phyloP scores from a whole-genome alignment of 1,140 invertebrate species.

The Steinernema khuongi region DNA sequence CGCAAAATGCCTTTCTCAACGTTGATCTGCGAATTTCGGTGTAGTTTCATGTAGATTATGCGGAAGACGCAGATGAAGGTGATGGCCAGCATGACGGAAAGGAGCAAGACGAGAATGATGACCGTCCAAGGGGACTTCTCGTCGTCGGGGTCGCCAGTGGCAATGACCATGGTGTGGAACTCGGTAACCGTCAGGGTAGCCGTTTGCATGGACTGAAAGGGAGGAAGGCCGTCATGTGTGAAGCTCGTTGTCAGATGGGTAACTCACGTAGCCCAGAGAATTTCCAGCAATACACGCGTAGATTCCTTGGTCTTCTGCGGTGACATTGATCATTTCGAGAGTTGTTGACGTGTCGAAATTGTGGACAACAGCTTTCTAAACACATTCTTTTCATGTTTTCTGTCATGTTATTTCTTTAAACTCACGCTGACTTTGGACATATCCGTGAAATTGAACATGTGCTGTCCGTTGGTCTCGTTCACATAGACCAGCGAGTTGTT shows the following conservation, averaged over 20 bases:
- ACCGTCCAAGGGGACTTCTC: conserved; percentile 27
- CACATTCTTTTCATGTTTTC: conserved; percentile 23
- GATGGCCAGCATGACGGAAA: conserved; percentile 20
- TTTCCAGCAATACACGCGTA: conserved; percentile 57
- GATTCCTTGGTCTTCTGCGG: conserved; percentile 50
- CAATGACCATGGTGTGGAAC: conserved; percentile 49
- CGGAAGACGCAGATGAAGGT: conserved; percentile 17
- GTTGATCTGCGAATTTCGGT: background rate
- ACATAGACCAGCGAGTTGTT: conserved; percentile 41
- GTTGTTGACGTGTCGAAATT: conserved; percentile 43
- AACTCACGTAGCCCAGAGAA: conserved; percentile 48
- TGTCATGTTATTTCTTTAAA: conserved; percentile 31
- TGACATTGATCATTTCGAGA: conserved; percentile 47
- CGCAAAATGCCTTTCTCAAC: background rate
- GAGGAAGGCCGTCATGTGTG: background rate
- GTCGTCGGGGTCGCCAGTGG: conserved; percentile 36
- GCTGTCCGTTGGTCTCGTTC: conserved; percentile 33
- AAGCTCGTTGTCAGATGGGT: background rate
- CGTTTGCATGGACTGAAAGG: conserved; percentile 55
- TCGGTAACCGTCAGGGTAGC: conserved; percentile 57
- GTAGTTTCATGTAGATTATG: conserved; percentile 3
- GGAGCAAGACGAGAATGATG: conserved; percentile 18
- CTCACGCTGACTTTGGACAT: conserved; percentile 29
- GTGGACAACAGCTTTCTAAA: conserved; percentile 53
- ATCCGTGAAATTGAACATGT: conserved; percentile 47